phyloP scores from a whole-genome alignment of 2,888 invertebrate genomes.

The Watsonalla cultraria region DNA sequence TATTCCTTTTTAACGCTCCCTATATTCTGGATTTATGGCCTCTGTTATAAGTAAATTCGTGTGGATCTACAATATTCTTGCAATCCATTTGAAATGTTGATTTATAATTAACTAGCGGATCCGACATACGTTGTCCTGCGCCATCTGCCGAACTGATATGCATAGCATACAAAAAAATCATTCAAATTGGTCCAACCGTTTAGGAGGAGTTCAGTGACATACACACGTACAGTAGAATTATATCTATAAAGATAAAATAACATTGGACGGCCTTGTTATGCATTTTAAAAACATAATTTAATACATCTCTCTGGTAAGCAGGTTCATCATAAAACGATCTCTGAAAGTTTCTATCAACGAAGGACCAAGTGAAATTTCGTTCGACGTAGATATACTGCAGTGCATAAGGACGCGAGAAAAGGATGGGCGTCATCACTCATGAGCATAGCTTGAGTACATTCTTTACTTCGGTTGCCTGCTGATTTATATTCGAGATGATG shows the following conservation, averaged over 20 bases:
- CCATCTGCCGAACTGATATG: too few species aligned
- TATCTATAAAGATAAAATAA: too few species aligned
- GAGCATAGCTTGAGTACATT: slow-evolving; percentile 49
- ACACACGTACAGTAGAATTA: too few species aligned
- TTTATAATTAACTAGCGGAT: too few species aligned
- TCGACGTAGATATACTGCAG: slow-evolving; percentile 64
- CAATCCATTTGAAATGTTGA: background rate
- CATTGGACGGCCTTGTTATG: too few species aligned
- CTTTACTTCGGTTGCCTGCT: slow-evolving; percentile 36
- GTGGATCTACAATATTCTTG: background rate
- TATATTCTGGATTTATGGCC: background rate
- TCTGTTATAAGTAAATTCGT: slow-evolving; percentile 1
- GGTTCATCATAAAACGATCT: slow-evolving; percentile 20
- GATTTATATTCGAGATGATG: slow-evolving; percentile 50
- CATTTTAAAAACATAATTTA: too few species aligned
- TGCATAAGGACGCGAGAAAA: slow-evolving; percentile 62
- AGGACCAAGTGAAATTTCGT: slow-evolving; percentile 61
- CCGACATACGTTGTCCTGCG: too few species aligned
- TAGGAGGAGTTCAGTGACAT: too few species aligned
- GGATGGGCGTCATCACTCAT: slow-evolving; percentile 63
- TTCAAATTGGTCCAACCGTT: too few species aligned
- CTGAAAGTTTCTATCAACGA: slow-evolving; percentile 38
- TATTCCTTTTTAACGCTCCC: background rate
- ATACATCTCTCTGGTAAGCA: slow-evolving; percentile 6
- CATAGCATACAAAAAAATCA: too few species aligned